Evolutionary conservation across 2,113 vertebrate genomes (phyloP), one percentile per base, ranked within the genome.

Genomic region (Ochotona curzoniae): DNA sequence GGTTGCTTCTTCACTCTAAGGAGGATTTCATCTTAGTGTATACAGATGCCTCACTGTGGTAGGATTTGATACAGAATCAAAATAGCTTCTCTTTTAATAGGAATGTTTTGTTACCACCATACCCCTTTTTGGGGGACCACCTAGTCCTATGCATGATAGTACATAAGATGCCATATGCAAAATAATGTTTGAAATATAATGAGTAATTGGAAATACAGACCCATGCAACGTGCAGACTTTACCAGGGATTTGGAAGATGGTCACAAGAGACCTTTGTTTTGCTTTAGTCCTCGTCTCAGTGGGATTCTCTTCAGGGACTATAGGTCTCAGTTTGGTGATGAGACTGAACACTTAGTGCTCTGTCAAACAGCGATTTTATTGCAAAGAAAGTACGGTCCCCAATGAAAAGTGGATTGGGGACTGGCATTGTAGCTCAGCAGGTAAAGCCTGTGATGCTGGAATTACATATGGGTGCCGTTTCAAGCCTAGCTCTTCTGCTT

Each of bases 1-100:
- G 3, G 35, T 25, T 28, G 0, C 26, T 14, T 0, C 28, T 44
- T 25, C 17, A 25, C 49, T 81, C 61, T 4, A 0, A 2, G 38
- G 71, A 57, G 32, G 8, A 10, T 44, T 93, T 60, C 30, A 30
- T 73, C 67, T 86, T 28, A 54, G 35, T n/a, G 1, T 8, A 26
- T 54, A 8, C n/a, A 28, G 32, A 3, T 11, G 57, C 78, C 44
- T 92, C 51, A 0, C 5, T 83, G 86, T n/a, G 63, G 49, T 49
- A n/a, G 35, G 26, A 51, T 73, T 70, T 57, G 38, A 49, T 66
- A 26, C 17, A 28, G 87, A 87, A 87, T 61, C 89, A 87, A 51
- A 84, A 11, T 63, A 47, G 28, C 54, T 87, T 85, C 51, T 30
- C 63, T 71, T 38, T 32, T n/a, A 47, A 61, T 67, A 54, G 69